phyloP scores from a whole-genome alignment of 2,797 vertebrate genomes.

The Spizella passerina region DNA sequence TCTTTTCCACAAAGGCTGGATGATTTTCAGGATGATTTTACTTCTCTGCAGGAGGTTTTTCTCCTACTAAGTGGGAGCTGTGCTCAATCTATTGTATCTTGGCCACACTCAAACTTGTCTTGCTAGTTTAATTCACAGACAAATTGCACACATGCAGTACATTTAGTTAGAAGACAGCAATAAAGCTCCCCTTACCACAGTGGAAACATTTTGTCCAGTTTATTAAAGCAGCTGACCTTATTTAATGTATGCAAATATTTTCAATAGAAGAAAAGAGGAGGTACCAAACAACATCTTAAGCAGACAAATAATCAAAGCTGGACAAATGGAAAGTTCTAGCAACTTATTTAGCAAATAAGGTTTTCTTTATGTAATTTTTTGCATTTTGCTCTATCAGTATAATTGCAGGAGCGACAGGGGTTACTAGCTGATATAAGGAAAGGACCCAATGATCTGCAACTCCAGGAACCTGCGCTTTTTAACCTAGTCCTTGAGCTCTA shows the following conservation, averaged over 20 bases:
- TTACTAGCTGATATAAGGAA: neutral
- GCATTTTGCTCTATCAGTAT: rapidly evolving
- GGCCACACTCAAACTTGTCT: neutral
- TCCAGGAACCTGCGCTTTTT: neutral
- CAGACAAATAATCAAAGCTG: neutral
- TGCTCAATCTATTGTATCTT: slow-evolving; percentile 18
- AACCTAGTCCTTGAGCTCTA: neutral
- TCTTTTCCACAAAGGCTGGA: slow-evolving; percentile 66
- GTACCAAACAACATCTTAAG: neutral
- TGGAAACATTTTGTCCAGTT: neutral
- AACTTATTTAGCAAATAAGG: neutral
- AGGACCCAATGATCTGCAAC: neutral
- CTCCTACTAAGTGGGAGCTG: slow-evolving; percentile 31
- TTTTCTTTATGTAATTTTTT: neutral
- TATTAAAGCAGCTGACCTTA: neutral
- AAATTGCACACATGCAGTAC: slow-evolving; percentile 2
- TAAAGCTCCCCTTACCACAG: neutral
- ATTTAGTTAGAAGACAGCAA: neutral
- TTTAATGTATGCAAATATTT: neutral
- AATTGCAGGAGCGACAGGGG: neutral
- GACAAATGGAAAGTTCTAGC: neutral
- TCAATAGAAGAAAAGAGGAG: neutral
- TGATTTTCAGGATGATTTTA: slow-evolving; percentile 50
- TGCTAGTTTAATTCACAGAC: slow-evolving; percentile 19
- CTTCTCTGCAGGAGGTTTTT: slow-evolving; percentile 37